phyloP scores from a whole-genome alignment of 2,797 vertebrate species.

The Peromyscus aztecus region DNA sequence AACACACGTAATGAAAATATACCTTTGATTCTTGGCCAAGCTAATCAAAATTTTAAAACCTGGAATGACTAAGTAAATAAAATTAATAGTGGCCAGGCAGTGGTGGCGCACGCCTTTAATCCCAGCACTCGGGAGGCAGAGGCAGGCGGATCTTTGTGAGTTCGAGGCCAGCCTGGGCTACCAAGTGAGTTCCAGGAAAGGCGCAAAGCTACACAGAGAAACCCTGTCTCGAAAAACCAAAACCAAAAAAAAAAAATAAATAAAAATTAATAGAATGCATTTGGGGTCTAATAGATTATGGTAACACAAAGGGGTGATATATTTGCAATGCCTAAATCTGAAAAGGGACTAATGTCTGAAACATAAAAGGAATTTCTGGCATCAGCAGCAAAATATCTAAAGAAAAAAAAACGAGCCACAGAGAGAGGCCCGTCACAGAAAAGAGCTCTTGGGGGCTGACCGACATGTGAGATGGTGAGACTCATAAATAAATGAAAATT shows the following conservation, averaged over 20 bases:
- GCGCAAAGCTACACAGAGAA: too few species aligned
- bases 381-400: neutral
- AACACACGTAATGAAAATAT: neutral
- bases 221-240: too few species aligned
- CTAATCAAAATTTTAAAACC: slow-evolving; percentile 1
- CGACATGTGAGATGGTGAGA: neutral
- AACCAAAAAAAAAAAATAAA: too few species aligned
- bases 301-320: neutral
- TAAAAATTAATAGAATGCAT: neutral
- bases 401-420: neutral
- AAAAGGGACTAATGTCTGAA: neutral
- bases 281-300: neutral
- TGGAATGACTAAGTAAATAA: neutral
- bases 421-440: neutral
- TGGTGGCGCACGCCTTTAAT: too few species aligned
- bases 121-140: too few species aligned
- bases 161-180: too few species aligned
- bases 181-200: too few species aligned
- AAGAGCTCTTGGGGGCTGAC: neutral
- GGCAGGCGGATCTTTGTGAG: too few species aligned
- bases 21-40: slow-evolving; percentile 15
- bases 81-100: too few species aligned
- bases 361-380: neutral
- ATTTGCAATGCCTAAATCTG: neutral
- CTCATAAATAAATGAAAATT: neutral